These are phyloP conservation scores for Nephrotoma guestfalica DNA, from an alignment of 2,888 invertebrate genomes.

Conservation along the genomic window DNA sequence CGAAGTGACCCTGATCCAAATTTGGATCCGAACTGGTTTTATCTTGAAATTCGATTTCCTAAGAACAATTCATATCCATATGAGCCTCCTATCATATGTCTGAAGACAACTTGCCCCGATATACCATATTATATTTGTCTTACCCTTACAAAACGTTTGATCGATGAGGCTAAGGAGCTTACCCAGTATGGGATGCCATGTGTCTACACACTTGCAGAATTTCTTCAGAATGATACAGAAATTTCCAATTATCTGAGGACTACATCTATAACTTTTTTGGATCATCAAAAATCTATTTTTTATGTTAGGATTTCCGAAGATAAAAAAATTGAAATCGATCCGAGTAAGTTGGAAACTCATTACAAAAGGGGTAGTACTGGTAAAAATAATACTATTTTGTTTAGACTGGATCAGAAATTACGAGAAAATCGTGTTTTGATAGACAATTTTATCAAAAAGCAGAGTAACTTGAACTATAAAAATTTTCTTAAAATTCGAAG, in stretches of 20 bases:
- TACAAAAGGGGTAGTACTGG: conserved; percentile 45
- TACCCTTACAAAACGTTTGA: conserved; percentile 47
- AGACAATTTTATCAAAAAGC: conserved; percentile 44
- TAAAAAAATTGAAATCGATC: background rate
- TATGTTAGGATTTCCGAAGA: conserved; percentile 20
- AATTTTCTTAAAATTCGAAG: conserved; percentile 48
- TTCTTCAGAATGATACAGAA: conserved; percentile 52
- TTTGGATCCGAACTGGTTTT: conserved; percentile 36
- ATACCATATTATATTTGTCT: conserved; percentile 49
- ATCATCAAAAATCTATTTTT: conserved; percentile 42
- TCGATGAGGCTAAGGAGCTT: conserved; percentile 49
- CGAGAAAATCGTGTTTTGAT: conserved; percentile 48
- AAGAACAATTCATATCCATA: conserved; percentile 55
- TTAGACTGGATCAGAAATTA: conserved; percentile 38
- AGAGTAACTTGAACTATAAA: conserved; percentile 44
- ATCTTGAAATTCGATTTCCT: conserved; percentile 62
- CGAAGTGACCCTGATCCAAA: conserved; percentile 25
- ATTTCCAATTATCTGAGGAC: conserved; percentile 43
- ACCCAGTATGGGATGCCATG: conserved; percentile 56
- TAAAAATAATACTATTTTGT: conserved; percentile 36
- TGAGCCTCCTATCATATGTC: conserved; percentile 55
- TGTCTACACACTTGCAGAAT: conserved; percentile 54
- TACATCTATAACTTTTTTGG: conserved; percentile 37
- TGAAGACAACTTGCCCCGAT: conserved; percentile 45
- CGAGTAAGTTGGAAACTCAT: conserved; percentile 38